Percentiles rank a stretch among this genome's conserved stretches.
Conservation (phyloP, 2,797 vertebrate genomes). For the Synanceia verrucosa region DNA sequence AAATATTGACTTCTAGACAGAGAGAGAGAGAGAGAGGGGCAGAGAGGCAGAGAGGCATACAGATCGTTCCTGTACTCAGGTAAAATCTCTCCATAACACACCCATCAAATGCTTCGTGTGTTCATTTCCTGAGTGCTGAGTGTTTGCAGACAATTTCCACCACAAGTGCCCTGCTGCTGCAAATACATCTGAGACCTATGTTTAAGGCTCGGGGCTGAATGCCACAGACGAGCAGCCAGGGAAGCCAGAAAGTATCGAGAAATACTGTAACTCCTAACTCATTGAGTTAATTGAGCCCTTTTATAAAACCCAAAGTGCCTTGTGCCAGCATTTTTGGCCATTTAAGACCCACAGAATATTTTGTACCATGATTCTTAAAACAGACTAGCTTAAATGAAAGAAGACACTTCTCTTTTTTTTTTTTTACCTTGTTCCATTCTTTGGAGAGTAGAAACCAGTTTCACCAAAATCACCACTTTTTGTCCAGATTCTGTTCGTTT, state of each 20-base stretch:
- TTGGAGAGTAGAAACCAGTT: no score
- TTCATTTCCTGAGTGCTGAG: constrained; percentile 1
- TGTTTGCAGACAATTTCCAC: not conserved
- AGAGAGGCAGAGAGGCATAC: not conserved
- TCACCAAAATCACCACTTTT: no score
- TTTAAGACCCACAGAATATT: no score
- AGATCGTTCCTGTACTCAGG: not conserved
- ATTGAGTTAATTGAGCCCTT: no score
- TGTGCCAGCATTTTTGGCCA: no score
- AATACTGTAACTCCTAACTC: no score
- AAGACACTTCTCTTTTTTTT: no score
- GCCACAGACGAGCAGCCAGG: not conserved
- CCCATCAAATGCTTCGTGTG: not conserved
- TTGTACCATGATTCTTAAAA: no score
- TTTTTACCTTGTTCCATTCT: no score
- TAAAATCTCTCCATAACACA: not conserved
- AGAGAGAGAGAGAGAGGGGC: not conserved
- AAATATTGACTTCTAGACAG: not conserved
- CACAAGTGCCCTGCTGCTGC: not conserved
- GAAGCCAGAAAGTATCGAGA: not conserved
- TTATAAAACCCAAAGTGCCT: no score
- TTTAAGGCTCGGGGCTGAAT: not conserved
- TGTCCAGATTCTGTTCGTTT: no score
- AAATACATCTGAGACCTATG: not conserved
- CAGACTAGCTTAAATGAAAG: no score